These are phyloP conservation scores for Germaria angustata DNA, from an alignment of 2,888 invertebrate species.

Conservation along the genomic window DNA sequence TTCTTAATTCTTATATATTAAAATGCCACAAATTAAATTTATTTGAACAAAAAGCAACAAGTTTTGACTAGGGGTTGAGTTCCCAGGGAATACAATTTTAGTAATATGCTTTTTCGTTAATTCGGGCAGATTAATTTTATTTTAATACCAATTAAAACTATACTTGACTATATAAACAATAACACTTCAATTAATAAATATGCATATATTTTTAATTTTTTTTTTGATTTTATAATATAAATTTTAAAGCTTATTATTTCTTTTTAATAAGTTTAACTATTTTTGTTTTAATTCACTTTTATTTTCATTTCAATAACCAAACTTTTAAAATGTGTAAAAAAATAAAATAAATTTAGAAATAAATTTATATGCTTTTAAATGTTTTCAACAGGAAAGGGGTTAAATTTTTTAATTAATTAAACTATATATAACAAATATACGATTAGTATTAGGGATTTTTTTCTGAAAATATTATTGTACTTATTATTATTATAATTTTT, in stretches of 20 bases:
- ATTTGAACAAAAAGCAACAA: no score
- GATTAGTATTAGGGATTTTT: neutral
- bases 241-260: conserved; percentile 60
- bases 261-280: conserved; percentile 46
- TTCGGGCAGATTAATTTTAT: neutral
- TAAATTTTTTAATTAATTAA: conserved; percentile 34
- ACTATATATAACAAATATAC: neutral
- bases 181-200: neutral
- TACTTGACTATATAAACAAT: neutral
- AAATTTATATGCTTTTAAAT: conserved; percentile 13
- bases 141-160: neutral
- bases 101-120: neutral
- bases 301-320: conserved; percentile 20
- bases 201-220: neutral
- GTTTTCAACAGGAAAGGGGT: conserved; percentile 7
- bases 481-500: neutral
- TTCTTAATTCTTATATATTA: no score
- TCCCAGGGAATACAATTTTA: no score
- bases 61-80: no score
- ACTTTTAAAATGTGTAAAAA: conserved; percentile 4
- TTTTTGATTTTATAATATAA: conserved; percentile 29
- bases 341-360: conserved; percentile 19
- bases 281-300: neutral
- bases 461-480: neutral
- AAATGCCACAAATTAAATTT: no score